Conservation (phyloP, 2,888 invertebrate species). For the Polymixis lichenea region DNA sequence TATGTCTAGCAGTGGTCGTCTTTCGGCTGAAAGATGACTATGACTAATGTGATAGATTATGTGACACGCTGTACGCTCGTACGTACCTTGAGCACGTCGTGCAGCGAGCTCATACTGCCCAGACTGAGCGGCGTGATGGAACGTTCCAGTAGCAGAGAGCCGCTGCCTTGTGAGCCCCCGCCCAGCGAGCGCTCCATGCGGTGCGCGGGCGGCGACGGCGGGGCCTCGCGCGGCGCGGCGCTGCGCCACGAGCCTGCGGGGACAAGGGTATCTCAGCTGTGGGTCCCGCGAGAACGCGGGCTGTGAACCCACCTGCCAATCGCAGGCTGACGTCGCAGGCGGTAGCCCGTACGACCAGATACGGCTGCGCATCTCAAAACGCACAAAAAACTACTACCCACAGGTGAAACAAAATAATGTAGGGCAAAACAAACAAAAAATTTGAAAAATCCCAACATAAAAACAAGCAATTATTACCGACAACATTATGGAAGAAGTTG, state of each 20-base stretch:
- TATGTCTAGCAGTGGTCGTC: too few relatives aligned
- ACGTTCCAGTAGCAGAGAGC: slow-evolving; percentile 91
- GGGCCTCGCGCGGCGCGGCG: slow-evolving; percentile 76
- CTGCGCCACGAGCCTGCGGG: slow-evolving; percentile 83
- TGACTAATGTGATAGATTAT: too few relatives aligned
- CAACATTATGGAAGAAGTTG: too few relatives aligned
- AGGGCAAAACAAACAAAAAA: background rate
- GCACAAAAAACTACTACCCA: background rate
- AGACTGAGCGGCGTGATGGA: slow-evolving; percentile 93
- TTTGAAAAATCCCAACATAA: too few relatives aligned
- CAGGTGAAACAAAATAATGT: background rate
- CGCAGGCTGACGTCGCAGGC: too few relatives aligned
- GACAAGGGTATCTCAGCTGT: too few relatives aligned
- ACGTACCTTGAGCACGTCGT: slow-evolving; percentile 93
- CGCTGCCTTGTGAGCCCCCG: slow-evolving; percentile 95
- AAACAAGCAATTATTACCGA: too few relatives aligned
- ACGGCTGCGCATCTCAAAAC: background rate
- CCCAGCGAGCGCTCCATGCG: slow-evolving; percentile 87
- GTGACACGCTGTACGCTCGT: too few relatives aligned
- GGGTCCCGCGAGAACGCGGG: too few relatives aligned
- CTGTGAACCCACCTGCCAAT: too few relatives aligned
- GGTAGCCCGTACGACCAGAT: too few relatives aligned
- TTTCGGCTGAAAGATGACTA: too few relatives aligned
- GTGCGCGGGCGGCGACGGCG: slow-evolving; percentile 80
- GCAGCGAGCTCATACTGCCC: slow-evolving; percentile 94